These are phyloP conservation scores for Protophormia terraenovae DNA, from an alignment of 2,888 invertebrate genomes.

Conservation along the genomic window DNA sequence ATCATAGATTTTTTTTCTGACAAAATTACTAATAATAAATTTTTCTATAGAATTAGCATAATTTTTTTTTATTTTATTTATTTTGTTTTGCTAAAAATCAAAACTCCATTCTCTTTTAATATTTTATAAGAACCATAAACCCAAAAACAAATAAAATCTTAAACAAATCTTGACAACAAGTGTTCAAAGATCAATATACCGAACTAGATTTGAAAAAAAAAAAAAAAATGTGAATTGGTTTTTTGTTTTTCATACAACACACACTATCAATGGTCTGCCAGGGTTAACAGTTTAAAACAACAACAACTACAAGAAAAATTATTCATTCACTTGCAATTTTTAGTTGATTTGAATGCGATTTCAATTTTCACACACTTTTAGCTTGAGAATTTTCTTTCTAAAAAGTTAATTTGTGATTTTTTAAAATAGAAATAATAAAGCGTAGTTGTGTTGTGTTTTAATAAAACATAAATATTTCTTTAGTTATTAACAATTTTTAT, in stretches of 20 bases:
- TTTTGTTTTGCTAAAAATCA: too few species aligned
- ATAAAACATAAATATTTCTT: neutral
- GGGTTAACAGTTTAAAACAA: neutral
- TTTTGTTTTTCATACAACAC: too few species aligned
- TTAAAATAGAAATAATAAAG: too few species aligned
- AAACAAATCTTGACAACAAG: neutral
- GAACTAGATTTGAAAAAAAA: neutral
- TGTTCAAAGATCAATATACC: neutral
- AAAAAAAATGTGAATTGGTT: neutral
- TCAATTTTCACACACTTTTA: conserved; percentile 54
- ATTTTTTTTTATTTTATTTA: too few species aligned
- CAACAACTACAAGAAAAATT: neutral
- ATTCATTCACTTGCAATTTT: neutral
- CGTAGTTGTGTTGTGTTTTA: too few species aligned
- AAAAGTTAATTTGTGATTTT: neutral
- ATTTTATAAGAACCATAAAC: neutral
- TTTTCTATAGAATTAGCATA: too few species aligned
- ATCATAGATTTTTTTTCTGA: too few species aligned
- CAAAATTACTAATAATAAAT: too few species aligned
- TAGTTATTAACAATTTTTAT: neutral
- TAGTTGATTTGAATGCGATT: conserved; percentile 45
- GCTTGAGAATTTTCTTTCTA: conserved; percentile 6
- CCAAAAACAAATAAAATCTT: neutral
- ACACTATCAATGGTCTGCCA: neutral
- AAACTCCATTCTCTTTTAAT: neutral